A percentile compares a stretch with the other conserved stretches of the same genome.
Conservation (phyloP, 2,113 vertebrate species). For the Montifringilla adamsi region DNA sequence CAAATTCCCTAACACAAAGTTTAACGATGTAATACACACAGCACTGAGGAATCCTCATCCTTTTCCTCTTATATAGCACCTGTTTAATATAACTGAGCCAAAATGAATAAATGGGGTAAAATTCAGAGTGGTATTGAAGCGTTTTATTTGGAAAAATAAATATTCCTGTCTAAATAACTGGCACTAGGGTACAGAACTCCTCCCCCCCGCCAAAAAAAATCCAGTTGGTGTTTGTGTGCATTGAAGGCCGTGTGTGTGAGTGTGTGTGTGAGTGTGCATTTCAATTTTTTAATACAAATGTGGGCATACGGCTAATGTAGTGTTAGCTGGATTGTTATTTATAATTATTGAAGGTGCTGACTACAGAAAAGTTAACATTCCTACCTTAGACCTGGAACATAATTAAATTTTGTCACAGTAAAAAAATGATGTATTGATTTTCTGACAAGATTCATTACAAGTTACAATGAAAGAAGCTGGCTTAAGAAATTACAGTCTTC, state of each 20-base stretch:
- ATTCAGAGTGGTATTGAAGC: not conserved
- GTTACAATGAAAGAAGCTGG: not conserved
- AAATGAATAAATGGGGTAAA: not conserved
- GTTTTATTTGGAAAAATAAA: not conserved
- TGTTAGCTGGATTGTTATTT: not conserved
- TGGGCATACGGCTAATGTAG: not conserved
- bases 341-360: slow-evolving; percentile 15
- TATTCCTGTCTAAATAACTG: not conserved
- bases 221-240: not conserved
- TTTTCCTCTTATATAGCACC: not conserved
- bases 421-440: slow-evolving; percentile 22
- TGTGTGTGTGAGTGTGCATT: accelerated
- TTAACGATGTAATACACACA: not conserved
- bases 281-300: not conserved
- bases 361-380: not conserved
- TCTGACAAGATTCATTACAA: not conserved
- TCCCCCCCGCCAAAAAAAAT: not conserved
- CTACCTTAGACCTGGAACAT: not conserved
- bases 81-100: not conserved
- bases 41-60: not conserved
- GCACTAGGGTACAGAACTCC: not conserved
- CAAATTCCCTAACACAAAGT: not conserved
- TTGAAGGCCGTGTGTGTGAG: not conserved
- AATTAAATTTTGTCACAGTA: not conserved
- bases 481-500: not conserved